phyloP scores from a whole-genome alignment of 2,797 vertebrate genomes.

The Pseudochromis fuscus region DNA sequence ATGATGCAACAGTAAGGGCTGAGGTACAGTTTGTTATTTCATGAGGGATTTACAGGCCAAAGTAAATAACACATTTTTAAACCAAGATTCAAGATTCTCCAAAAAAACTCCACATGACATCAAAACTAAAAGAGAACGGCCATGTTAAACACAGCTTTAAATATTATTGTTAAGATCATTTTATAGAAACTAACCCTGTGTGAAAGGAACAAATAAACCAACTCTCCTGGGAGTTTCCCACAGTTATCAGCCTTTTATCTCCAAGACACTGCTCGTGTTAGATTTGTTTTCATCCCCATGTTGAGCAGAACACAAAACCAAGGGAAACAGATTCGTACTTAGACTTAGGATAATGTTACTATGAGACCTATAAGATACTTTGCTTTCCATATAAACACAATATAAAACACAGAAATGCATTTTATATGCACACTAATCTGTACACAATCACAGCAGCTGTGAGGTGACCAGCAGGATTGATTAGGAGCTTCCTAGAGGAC shows the following conservation, averaged over 20 bases:
- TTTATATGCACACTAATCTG: neutral
- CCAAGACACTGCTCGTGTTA: conserved; percentile 15
- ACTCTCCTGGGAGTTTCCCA: conserved; percentile 49
- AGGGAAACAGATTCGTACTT: neutral
- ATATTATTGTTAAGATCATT: conserved; percentile 27
- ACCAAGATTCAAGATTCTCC: neutral
- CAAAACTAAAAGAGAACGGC: neutral
- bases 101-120: neutral
- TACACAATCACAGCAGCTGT: conserved; percentile 23
- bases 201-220: conserved; percentile 40
- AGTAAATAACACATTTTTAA: neutral
- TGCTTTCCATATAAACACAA: neutral
- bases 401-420: neutral
- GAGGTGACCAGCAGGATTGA: conserved; percentile 42
- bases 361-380: neutral
- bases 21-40: neutral
- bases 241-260: conserved; percentile 16
- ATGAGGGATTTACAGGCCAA: conserved; percentile 5
- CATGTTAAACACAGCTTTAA: conserved; percentile 10
- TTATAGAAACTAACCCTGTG: conserved; percentile 45
- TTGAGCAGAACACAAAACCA: neutral
- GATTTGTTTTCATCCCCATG: conserved; percentile 20
- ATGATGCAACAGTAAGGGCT: neutral
- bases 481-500: conserved; percentile 47
- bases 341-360: conserved; percentile 1